Evolutionary conservation across 2,888 invertebrate species (phyloP), one percentile per base, ranked within the genome.

Genomic region (Pachymerium ferrugineum): DNA sequence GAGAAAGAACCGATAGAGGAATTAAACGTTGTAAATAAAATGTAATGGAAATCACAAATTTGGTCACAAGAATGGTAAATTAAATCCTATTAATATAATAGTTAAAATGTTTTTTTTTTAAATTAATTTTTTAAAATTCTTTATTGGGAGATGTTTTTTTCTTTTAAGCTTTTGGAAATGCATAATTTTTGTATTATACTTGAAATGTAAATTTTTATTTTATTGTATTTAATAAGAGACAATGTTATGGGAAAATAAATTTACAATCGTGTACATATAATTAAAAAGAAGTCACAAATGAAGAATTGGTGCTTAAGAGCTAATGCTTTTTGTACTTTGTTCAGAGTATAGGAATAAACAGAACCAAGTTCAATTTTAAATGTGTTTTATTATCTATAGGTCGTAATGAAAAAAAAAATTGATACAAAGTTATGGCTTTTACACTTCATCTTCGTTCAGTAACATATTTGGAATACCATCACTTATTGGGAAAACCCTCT

Each of bases 381-480:
- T 35, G 12, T 12, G 12, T 12, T 69, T 33, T 69, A 31, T n/a
- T 33, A 14, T 31, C 8, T 6, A 5, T 10, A 71, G 5, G 29
- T 12, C n/a, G 28, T 19, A 38, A 16, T 38, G 19, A 22, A 19
- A 33, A 14, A 10, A 38, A 28, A 38, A 38, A 38, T n/a, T 30
- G 29, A 72, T 28, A 16, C 6, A 62, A 25, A 62, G 25, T 62
- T 25, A n/a, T 22, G 6, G 10, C 25, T 25, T 47, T 90, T 79
- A 83, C 16, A 96, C 92, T 89, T 99, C 98, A 81, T 97, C 94
- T 86, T 99, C 98, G 80, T 96, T 96, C 74, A 97, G 85, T 76
- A 99, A 85, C 97, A 99, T 98, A 83, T 99, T 99, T 35, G 99
- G 98, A 79, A 99, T 97, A 72, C 99, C 98, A 83, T 97, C 93